These are phyloP conservation scores for Phrynocephalus vlangalii DNA, from an alignment of 2,797 vertebrate genomes.

Conservation along the genomic window DNA sequence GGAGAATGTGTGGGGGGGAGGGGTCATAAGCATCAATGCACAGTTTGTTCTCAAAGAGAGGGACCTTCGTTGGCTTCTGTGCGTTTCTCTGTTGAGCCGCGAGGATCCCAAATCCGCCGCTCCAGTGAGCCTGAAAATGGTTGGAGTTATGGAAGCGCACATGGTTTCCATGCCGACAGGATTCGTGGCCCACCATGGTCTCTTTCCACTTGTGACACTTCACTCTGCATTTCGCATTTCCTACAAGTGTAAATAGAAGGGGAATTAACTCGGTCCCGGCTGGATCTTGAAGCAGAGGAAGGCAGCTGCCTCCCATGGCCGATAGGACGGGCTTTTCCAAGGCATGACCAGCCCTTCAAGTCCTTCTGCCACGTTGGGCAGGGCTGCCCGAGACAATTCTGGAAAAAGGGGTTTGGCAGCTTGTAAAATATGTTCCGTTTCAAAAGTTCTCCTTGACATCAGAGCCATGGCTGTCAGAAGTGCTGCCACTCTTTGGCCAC, in stretches of 20 bases:
- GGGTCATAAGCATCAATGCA: background rate
- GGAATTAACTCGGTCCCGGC: background rate
- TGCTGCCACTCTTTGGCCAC: background rate
- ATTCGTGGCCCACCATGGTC: background rate
- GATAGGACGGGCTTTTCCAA: background rate
- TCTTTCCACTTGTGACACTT: background rate
- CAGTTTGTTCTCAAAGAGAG: background rate
- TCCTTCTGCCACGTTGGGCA: background rate
- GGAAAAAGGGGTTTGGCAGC: background rate
- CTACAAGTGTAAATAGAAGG: background rate
- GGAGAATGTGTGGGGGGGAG: no score
- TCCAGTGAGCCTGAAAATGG: conserved; percentile 34
- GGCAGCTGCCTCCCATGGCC: background rate
- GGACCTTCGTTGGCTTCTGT: background rate
- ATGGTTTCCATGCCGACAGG: conserved; percentile 30
- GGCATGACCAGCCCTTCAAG: background rate
- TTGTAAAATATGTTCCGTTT: no score
- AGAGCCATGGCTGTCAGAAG: no score
- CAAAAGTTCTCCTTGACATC: no score
- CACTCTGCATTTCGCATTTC: background rate
- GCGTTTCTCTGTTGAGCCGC: background rate
- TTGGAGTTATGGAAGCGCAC: background rate
- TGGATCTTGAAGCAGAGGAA: background rate
- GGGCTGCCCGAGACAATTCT: background rate
- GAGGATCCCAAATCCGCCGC: conserved; percentile 15